Base-by-base conservation (phyloP, 2,113 vertebrate genomes). In the Halichoerus grypus region DNA sequence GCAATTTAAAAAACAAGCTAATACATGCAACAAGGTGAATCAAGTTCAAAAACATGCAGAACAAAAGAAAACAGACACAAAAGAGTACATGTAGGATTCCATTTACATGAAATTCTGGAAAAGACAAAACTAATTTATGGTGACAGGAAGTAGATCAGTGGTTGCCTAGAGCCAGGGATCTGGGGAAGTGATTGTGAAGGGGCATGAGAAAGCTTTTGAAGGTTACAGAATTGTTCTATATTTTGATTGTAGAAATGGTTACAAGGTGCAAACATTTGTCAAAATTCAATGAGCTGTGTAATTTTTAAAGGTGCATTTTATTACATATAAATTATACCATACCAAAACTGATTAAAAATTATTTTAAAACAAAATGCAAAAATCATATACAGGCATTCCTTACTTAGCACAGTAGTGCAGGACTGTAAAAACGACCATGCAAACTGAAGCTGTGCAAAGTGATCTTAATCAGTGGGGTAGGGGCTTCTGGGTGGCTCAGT, bases 31-130 rank as follows among this genome's bases (percentile, higher is more conserved):
- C 14, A 85, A 55, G 22, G 69, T 39, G 85, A 74, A 69, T 74
- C 53, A 69, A 95, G 94, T 96, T 94, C 71, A 85, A 91, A 92
- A 81, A 84, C 46, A 65, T 39, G 8, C 12, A 49, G 53, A 96
- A 82, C 21, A 82, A 97, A 97, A 91, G n/a, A 88, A 67, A 39
- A 39, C n/a, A 42, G 3, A n/a, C 13, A 69, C 36, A 86, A 94
- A 88, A 81, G n/a, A 85, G 49, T 65, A 65, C 13, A 51, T 36
- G 65, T 71, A 87, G 49, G 36, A 81, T 87, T 84, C 55, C 28
- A 57, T 85, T 81, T 67, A 92, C 67, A 87, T 82, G 55, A 94
- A 91, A 92, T 97, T 95, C 93, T 91, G 69, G 55, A 97, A 83
- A 69, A 87, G 22, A 16, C 80, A 87, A 93, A 67, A 95, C 95